Conservation (phyloP, 2,113 vertebrate species). For the Cryptomyrus ogoouensis region DNA sequence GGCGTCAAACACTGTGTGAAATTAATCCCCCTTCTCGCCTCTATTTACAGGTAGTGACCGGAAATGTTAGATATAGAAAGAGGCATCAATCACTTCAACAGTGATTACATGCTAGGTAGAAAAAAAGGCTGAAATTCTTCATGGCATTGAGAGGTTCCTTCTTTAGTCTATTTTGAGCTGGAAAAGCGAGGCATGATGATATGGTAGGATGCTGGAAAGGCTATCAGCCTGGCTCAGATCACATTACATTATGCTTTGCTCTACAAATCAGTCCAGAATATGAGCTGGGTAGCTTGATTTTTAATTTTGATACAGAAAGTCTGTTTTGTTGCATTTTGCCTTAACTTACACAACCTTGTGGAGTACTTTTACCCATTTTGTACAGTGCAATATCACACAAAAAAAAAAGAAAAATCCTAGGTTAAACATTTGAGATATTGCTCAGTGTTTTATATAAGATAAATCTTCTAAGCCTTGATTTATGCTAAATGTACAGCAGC, state of each 20-base stretch:
- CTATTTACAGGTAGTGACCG: not conserved
- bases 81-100: not conserved
- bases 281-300: not conserved
- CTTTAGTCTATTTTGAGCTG: not conserved
- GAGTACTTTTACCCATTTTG: not conserved
- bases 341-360: not conserved
- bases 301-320: not conserved
- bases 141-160: not conserved
- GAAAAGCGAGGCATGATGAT: not conserved
- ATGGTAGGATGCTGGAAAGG: not conserved
- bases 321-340: not conserved
- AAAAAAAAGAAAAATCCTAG: not conserved
- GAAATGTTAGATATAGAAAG: not conserved
- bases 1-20: not conserved
- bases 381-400: not conserved
- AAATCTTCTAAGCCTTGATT: not conserved
- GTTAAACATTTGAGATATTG: not conserved
- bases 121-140: not conserved
- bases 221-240: not conserved
- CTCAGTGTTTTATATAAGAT: not conserved
- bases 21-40: not conserved
- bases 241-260: not conserved
- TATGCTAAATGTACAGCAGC: not conserved
- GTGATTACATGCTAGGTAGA: not conserved
- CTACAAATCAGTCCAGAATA: not conserved